Conservation (phyloP, 2,888 invertebrate species). For the Oxytorus armatus region DNA sequence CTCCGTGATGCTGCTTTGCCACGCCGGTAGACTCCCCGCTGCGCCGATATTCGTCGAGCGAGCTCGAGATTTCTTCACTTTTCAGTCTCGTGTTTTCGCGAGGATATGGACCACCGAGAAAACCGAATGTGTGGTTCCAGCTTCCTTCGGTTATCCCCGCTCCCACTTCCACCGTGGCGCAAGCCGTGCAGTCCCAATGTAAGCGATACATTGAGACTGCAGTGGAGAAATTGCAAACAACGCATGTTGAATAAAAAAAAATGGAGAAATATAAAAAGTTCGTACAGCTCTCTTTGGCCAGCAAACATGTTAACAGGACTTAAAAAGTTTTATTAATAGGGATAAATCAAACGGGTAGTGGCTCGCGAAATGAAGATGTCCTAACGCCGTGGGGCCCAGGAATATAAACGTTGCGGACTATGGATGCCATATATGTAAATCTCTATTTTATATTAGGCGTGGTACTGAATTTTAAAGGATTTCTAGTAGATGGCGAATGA, state of each 20-base stretch:
- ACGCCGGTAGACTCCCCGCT: too few species aligned
- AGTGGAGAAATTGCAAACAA: slow-evolving; percentile 3
- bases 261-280: slow-evolving; percentile 20
- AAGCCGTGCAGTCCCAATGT: slow-evolving; percentile 2
- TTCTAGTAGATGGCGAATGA: too few species aligned
- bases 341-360: slow-evolving; percentile 83
- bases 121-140: neutral
- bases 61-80: too few species aligned
- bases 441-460: too few species aligned
- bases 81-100: too few species aligned
- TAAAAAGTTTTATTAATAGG: slow-evolving; percentile 83
- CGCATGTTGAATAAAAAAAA: neutral
- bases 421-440: slow-evolving; percentile 22
- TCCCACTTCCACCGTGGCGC: neutral
- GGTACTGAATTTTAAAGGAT: too few species aligned
- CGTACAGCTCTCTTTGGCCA: slow-evolving; percentile 62
- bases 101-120: neutral
- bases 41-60: too few species aligned
- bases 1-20: too few species aligned
- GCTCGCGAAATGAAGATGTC: slow-evolving; percentile 81
- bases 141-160: neutral
- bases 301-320: slow-evolving; percentile 81
- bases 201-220: slow-evolving; percentile 8
- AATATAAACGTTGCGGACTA: slow-evolving; percentile 42
- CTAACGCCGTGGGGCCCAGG: slow-evolving; percentile 12